Percentiles rank a stretch among this genome's conserved stretches.
Conservation (phyloP, 2,888 invertebrate genomes). For the Drosophila flavopinicola region DNA sequence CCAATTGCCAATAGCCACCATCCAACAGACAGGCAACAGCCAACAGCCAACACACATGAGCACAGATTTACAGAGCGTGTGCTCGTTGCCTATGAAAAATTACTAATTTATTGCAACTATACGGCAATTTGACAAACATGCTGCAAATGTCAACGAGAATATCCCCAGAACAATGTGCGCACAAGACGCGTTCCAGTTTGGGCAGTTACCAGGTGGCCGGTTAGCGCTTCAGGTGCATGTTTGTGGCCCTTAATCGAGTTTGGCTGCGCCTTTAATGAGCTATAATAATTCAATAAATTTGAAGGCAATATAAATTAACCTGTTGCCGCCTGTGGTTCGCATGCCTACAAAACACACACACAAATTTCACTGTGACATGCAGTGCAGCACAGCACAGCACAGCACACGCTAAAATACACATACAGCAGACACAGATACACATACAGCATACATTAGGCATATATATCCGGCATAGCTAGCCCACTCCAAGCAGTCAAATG, state of each 20-base stretch:
- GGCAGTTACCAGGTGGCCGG: background rate
- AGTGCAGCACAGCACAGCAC: constrained; percentile 15
- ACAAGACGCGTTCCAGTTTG: background rate
- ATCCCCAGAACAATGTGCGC: constrained; percentile 24
- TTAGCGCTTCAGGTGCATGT: background rate
- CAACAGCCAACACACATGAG: constrained; percentile 1
- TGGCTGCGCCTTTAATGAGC: constrained; percentile 61
- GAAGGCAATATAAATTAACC: constrained; percentile 71
- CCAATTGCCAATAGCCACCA: constrained; percentile 6
- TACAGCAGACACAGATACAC: background rate
- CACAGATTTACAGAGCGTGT: constrained; percentile 4
- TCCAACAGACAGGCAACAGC: constrained; percentile 6
- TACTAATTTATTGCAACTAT: constrained; percentile 54
- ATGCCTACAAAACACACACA: constrained; percentile 16
- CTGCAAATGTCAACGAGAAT: constrained; percentile 46
- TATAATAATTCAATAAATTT: constrained; percentile 72
- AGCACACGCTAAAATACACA: constrained; percentile 1
- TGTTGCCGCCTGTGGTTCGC: constrained; percentile 51
- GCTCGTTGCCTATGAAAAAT: constrained; percentile 34
- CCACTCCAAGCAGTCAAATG: constrained; percentile 57
- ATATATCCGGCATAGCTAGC: constrained; percentile 32
- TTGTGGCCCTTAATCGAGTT: constrained; percentile 50
- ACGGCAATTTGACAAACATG: constrained; percentile 48
- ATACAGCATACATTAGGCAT: constrained; percentile 17
- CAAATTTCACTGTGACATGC: constrained; percentile 37